Percentiles rank a stretch among this genome's conserved stretches.
Evolutionary conservation across 53 echinoderm and acorn worm species (phyloP).

Genomic region (Holothuria leucospilota): DNA sequence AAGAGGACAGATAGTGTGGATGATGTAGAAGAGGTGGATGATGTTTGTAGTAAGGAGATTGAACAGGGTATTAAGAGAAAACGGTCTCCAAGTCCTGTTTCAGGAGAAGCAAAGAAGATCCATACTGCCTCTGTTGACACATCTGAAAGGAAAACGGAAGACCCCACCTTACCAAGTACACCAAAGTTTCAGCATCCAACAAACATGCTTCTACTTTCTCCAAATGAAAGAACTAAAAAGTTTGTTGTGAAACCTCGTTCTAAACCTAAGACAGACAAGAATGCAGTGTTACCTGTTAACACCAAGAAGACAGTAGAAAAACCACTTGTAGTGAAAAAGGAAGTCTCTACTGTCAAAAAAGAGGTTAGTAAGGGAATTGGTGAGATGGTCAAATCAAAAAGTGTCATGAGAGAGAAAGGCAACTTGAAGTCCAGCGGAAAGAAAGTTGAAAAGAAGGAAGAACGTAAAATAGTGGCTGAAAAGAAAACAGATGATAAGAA

Average conservation of each 20-base stretch:
- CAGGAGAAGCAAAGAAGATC: conserved; percentile 44
- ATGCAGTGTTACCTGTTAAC: not conserved
- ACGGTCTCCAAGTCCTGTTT: conserved; percentile 80
- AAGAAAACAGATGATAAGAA: conserved; percentile 55
- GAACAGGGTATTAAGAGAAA: conserved; percentile 70
- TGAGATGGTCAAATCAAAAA: conserved; percentile 23
- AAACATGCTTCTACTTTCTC: conserved; percentile 68
- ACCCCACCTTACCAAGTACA: conserved; percentile 52
- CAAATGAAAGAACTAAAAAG: conserved; percentile 58
- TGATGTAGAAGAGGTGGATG: conserved; percentile 5
- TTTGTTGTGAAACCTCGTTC: conserved; percentile 58
- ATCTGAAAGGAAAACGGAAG: conserved; percentile 24
- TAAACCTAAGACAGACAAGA: conserved; percentile 27
- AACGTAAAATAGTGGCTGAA: conserved; percentile 40
- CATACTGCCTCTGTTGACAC: conserved; percentile 8
- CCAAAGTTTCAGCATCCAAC: conserved; percentile 64
- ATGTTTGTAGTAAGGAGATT: not conserved
- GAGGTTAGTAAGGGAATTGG: not conserved
- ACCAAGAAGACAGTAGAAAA: conserved; percentile 62
- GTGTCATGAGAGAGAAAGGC: conserved; percentile 9
- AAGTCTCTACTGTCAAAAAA: conserved; percentile 27
- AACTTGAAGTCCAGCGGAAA: conserved; percentile 9
- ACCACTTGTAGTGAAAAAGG: conserved; percentile 62
- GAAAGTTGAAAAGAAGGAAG: conserved; percentile 53
- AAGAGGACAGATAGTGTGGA: conserved; percentile 61